phyloP scores from a whole-genome alignment of 2,113 vertebrate species.

The Phainopepla nitens region DNA sequence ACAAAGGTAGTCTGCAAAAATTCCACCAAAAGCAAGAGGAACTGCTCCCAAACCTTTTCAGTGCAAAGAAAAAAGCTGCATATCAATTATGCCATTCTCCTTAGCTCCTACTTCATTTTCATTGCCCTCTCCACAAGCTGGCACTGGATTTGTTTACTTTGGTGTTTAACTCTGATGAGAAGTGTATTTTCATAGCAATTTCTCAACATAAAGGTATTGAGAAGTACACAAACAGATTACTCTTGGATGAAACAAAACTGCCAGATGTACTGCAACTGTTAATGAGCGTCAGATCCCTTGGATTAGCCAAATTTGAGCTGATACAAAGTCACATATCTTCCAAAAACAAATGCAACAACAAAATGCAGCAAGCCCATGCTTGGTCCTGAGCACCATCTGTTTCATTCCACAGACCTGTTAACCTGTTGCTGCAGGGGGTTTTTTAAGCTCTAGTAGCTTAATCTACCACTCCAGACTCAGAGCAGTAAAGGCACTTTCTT shows the following conservation, averaged over 20 bases:
- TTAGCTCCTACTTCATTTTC: not conserved
- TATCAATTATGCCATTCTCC: not conserved
- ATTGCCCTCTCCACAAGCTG: not conserved
- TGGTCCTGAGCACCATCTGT: not conserved
- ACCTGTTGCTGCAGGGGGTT: not conserved
- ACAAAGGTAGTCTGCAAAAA: not conserved
- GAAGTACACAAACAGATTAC: not conserved
- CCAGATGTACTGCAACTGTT: not conserved
- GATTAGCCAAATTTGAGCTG: not conserved
- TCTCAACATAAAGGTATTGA: not conserved
- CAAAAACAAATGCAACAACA: not conserved
- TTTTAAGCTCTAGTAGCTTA: not conserved
- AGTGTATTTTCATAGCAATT: not conserved
- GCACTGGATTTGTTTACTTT: not conserved
- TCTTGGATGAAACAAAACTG: not conserved
- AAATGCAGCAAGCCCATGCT: not conserved
- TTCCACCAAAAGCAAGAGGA: not conserved
- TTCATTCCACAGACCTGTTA: not conserved
- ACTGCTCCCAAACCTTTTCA: not conserved
- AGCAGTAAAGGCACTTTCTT: not conserved
- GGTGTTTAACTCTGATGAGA: not conserved
- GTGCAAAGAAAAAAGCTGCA: not conserved
- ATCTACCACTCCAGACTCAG: not conserved
- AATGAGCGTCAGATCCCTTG: not conserved
- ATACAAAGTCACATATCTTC: not conserved